These are phyloP conservation scores for Rachycentron canadum DNA, from an alignment of 2,797 vertebrate species.

Conservation along the genomic window DNA sequence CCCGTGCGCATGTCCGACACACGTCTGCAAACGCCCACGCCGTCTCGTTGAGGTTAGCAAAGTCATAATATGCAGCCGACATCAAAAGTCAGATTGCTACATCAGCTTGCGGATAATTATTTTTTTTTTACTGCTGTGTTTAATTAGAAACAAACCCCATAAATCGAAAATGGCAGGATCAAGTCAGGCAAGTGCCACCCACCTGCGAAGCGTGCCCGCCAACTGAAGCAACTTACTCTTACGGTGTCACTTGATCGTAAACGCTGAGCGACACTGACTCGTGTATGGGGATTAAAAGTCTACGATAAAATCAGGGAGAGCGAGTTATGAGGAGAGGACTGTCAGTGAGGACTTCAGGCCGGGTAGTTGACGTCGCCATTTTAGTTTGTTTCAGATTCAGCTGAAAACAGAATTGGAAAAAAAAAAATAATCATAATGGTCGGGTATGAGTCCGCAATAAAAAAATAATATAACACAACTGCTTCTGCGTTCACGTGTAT, in stretches of 20 bases:
- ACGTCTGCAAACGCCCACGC: background rate
- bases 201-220: constrained; percentile 14
- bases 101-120: constrained; percentile 65
- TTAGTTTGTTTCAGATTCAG: constrained; percentile 13
- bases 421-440: constrained; percentile 5
- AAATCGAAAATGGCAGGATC: constrained; percentile 58
- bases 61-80: constrained; percentile 15
- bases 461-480: constrained; percentile 3
- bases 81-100: constrained; percentile 37
- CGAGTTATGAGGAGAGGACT: constrained; percentile 7
- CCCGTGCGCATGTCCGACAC: background rate
- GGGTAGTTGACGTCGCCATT: background rate
- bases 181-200: constrained; percentile 39
- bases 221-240: constrained; percentile 64
- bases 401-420: constrained; percentile 5
- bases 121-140: constrained; percentile 47
- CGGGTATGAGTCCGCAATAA: background rate
- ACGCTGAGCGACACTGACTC: constrained; percentile 24
- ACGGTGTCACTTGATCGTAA: constrained; percentile 63
- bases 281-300: constrained; percentile 14
- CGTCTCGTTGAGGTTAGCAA: background rate
- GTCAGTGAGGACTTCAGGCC: constrained; percentile 3
- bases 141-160: constrained; percentile 72
- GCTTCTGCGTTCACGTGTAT: background rate
- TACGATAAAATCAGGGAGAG: constrained; percentile 17